Base-by-base conservation (phyloP, 1,140 invertebrate species). In the Nasonia vitripennis region DNA sequence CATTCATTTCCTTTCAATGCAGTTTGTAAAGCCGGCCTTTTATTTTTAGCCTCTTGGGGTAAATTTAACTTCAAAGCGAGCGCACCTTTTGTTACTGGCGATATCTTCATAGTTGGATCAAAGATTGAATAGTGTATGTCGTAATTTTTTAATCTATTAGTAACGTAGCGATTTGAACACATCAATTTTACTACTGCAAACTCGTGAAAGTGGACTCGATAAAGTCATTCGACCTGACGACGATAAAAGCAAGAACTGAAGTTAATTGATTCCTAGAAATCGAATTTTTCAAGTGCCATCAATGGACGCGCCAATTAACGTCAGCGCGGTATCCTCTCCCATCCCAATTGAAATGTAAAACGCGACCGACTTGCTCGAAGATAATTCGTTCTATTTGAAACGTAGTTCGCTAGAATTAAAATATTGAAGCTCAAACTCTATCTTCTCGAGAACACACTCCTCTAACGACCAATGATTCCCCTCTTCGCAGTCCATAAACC, bases 1-100 rank as follows among this genome's bases (percentile, higher is more conserved):
- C 74, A 75, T 75, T 41, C 11, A 45, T 41, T 75, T 75, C 34
- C 74, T 17, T 41, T 75, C 74, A 41, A 37, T 37, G 74, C 20
- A 41, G 11, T 75, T 75, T 45, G 34, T 62, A 62, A 62, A 71
- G 31, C 10, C 27, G 34, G 27, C 68, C 7, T 31, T 62, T n/a
- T 71, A 71, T 71, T 71, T 71, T 71, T 31, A 31, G 10, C 68
- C 27, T 71, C 27, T 71, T 12, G 12, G 4, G 68, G 68, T 31
- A 31, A 71, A 71, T 31, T 14, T 34, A 71, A 71, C 68, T 31
- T 31, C 68, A 71, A 71, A 71, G 27, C 10, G 14, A 71, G 10
- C 27, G 9, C 5, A 3, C 31, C 68, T 71, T 31, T 31, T 71
- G 23, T 71, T 12, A 31, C 12, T 14, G 6, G 6, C 17, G 27